phyloP scores from a whole-genome alignment of 2,113 vertebrate genomes.

The Hydrochoerus hydrochaeris region DNA sequence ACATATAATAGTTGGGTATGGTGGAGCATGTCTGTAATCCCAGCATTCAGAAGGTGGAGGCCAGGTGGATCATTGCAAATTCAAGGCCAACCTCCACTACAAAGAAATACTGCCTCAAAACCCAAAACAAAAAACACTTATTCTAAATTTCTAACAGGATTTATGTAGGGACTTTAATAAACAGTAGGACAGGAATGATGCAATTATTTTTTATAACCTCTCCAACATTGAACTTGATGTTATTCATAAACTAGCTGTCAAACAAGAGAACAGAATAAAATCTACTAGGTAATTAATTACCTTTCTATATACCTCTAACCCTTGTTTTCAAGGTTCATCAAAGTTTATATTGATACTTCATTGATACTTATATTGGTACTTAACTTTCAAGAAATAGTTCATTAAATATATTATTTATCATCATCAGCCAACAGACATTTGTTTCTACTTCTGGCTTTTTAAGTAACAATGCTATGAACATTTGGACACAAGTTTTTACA shows the following conservation, averaged over 20 bases:
- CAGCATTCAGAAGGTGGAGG: no score
- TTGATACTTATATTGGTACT: neutral
- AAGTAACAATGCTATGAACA: neutral
- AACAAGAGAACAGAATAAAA: constrained; percentile 24
- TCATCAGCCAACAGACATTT: neutral
- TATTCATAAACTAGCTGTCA: neutral
- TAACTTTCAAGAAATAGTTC: constrained; percentile 9
- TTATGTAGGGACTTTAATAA: constrained; percentile 22
- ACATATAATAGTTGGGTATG: neutral
- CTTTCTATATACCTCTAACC: neutral
- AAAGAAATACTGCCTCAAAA: neutral
- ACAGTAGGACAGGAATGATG: neutral
- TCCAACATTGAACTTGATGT: neutral
- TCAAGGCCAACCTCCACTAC: neutral
- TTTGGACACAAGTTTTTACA: neutral
- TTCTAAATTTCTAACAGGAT: neutral
- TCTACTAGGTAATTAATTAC: neutral
- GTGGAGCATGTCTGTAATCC: neutral
- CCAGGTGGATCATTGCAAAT: no score
- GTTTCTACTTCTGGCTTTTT: constrained; percentile 22
- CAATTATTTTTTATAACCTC: constrained; percentile 27
- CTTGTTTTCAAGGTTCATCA: no score
- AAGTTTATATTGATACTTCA: neutral
- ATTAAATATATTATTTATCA: neutral
- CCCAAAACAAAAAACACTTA: neutral